Percentiles rank a stretch among this genome's conserved stretches.
Evolutionary conservation across 2,113 vertebrate species (phyloP).

Genomic region (Nymphicus hollandicus): DNA sequence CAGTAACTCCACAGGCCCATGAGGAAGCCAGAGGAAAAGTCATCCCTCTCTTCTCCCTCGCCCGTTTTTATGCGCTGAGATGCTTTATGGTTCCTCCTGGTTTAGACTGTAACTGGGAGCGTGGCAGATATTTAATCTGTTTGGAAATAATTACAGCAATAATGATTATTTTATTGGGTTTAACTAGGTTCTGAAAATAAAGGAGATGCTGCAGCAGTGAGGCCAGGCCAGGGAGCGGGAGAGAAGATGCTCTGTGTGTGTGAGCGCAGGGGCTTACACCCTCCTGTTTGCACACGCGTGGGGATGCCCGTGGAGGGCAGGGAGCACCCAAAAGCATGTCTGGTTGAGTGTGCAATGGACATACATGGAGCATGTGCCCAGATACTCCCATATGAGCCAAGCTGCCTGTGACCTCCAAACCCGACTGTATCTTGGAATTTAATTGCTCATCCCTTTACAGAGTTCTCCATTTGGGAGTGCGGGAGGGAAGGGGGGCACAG

Average conservation of each 20-base stretch:
- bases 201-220: neutral
- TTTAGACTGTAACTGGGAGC: constrained; percentile 34
- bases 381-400: neutral
- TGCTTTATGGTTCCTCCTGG: constrained; percentile 56
- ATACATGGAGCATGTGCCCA: fast-evolving
- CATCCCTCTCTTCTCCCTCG: constrained; percentile 30
- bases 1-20: constrained; percentile 43
- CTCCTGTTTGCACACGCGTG: fast-evolving
- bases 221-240: neutral
- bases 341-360: neutral
- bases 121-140: constrained; percentile 68
- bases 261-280: neutral
- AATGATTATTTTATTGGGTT: constrained; percentile 67
- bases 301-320: neutral
- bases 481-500: neutral
- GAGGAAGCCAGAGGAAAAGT: constrained; percentile 57
- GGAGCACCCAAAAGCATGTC: fast-evolving
- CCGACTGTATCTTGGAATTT: neutral
- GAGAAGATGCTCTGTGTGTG: neutral
- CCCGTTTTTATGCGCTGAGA: constrained; percentile 34
- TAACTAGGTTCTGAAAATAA: constrained; percentile 3
- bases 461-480: neutral
- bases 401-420: neutral
- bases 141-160: constrained; percentile 70
- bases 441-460: neutral